Evolutionary conservation across 2,797 vertebrate genomes (phyloP).

Genomic region (Yasuhikotakia modesta): DNA sequence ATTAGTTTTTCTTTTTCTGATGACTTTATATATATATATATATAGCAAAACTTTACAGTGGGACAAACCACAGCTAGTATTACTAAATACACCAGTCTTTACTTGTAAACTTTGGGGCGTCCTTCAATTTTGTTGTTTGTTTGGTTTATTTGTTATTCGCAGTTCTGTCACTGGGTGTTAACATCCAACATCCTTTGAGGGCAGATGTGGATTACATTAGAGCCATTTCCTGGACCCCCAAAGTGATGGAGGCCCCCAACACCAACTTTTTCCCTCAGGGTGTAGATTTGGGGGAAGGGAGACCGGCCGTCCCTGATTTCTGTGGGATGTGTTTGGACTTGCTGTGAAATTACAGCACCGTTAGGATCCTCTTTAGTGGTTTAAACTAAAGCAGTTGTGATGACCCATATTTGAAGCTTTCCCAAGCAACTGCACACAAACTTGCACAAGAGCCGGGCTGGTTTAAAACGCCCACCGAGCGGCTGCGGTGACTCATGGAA

Average conservation of each 20-base stretch:
- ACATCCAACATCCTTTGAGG: not conserved
- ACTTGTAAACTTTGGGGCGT: not conserved
- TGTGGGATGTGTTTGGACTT: not conserved
- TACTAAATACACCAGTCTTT: no score
- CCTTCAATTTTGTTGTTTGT: not conserved
- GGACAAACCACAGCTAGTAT: no score
- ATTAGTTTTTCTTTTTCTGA: no score
- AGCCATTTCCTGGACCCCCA: constrained; percentile 33
- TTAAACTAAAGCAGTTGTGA: constrained; percentile 15
- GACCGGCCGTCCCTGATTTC: not conserved
- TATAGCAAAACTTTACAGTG: no score
- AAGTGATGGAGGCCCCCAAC: not conserved
- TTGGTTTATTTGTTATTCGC: not conserved
- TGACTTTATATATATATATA: no score
- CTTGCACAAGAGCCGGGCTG: not conserved
- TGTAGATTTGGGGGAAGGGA: not conserved
- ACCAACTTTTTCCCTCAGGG: not conserved
- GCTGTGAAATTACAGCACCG: constrained; percentile 9
- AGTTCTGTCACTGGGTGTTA: not conserved
- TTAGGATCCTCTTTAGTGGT: not conserved
- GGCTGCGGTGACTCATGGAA: constrained; percentile 21
- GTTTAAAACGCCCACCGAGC: not conserved
- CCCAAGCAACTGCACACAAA: not conserved
- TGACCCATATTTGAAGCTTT: constrained; percentile 24
- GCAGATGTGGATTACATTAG: constrained; percentile 24